phyloP scores from a whole-genome alignment of 2,113 vertebrate species.

The Stigmatopora nigra region DNA sequence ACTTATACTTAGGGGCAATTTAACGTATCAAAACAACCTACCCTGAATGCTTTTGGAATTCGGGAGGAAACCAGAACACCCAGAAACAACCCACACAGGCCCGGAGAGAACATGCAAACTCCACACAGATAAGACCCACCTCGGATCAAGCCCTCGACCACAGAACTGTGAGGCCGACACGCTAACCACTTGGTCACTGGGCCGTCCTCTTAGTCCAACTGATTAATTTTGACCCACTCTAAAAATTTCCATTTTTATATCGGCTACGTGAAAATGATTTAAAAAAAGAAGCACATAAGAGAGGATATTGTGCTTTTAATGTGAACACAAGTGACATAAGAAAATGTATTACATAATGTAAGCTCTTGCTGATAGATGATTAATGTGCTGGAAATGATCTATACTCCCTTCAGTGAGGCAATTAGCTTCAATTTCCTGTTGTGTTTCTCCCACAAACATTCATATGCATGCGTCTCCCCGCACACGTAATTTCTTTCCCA shows the following conservation, averaged over 20 bases:
- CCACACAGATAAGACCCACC: too few species aligned
- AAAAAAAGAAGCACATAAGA: constrained; percentile 47
- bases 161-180: too few species aligned
- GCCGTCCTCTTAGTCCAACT: too few species aligned
- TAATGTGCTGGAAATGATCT: constrained; percentile 52
- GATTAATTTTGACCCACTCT: too few species aligned
- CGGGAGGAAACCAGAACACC: too few species aligned
- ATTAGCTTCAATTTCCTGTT: constrained; percentile 58
- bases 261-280: constrained; percentile 47
- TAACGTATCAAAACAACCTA: too few species aligned
- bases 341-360: constrained; percentile 53
- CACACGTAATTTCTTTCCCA: constrained; percentile 7
- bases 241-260: constrained; percentile 2
- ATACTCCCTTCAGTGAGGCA: constrained; percentile 58
- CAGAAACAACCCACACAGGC: too few species aligned
- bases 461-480: constrained; percentile 8
- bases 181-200: too few species aligned
- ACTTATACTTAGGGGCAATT: too few species aligned
- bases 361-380: constrained; percentile 56
- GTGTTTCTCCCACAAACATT: constrained; percentile 33
- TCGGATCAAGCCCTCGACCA: too few species aligned
- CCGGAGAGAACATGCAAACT: too few species aligned
- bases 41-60: too few species aligned
- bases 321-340: constrained; percentile 42
- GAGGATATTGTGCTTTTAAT: constrained; percentile 41